A percentile compares a stretch with the other conserved stretches of the same genome.
phyloP scores from a whole-genome alignment of 2,797 vertebrate genomes.

The Gallinago solitaria region DNA sequence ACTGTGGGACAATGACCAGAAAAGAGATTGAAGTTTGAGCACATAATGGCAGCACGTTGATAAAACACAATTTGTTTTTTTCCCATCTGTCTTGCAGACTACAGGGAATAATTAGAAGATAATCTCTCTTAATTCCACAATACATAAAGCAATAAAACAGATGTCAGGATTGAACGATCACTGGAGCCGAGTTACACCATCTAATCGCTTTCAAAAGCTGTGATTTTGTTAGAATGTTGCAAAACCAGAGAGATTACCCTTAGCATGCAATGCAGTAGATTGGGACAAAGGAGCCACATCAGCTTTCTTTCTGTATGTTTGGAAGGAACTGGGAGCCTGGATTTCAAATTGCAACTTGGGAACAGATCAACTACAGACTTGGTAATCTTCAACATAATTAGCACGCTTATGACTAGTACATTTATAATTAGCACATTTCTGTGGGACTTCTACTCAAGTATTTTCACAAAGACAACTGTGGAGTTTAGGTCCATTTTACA shows the following conservation, averaged over 20 bases:
- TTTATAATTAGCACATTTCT: slow-evolving; percentile 10
- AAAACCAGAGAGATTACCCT: slow-evolving; percentile 40
- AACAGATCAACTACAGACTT: neutral
- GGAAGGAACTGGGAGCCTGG: slow-evolving; percentile 4
- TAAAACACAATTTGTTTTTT: neutral
- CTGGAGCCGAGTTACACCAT: neutral
- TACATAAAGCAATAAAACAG: slow-evolving; percentile 38
- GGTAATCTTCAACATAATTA: neutral
- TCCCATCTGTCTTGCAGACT: slow-evolving; percentile 5
- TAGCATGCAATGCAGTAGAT: neutral
- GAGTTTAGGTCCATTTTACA: neutral
- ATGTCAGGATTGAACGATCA: neutral
- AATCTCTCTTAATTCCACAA: slow-evolving; percentile 33
- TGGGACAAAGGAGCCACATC: neutral
- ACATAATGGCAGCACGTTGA: neutral
- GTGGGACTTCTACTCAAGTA: neutral
- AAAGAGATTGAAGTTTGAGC: slow-evolving; percentile 3
- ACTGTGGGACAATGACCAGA: neutral
- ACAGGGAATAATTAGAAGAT: slow-evolving; percentile 38
- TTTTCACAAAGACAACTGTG: neutral
- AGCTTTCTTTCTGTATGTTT: neutral
- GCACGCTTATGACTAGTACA: neutral
- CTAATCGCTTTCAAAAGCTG: slow-evolving; percentile 33
- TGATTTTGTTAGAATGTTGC: slow-evolving; percentile 56
- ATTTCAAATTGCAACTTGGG: slow-evolving; percentile 3